Percentiles rank a stretch among this genome's conserved stretches.
Conservation (phyloP, 2,888 invertebrate species). For the Drosophila niveifrons region DNA sequence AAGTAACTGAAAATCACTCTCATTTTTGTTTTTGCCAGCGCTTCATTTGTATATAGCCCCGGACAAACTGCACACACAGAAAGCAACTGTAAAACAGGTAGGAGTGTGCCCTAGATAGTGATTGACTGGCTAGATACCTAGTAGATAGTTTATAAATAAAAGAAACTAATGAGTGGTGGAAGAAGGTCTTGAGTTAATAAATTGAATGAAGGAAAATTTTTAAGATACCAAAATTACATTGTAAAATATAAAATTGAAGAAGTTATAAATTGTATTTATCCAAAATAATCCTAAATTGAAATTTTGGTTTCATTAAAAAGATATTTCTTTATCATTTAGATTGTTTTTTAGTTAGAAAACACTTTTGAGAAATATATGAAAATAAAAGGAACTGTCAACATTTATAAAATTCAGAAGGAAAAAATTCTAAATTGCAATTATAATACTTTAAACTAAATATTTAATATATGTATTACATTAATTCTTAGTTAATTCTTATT, state of each 20-base stretch:
- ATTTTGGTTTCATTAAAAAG: too few relatives aligned
- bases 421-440: too few relatives aligned
- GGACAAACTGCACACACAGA: constrained; percentile 43
- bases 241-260: background rate
- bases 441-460: too few relatives aligned
- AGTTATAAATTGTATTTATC: background rate
- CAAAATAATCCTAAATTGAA: background rate
- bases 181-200: too few relatives aligned
- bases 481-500: too few relatives aligned
- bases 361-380: too few relatives aligned
- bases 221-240: too few relatives aligned
- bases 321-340: too few relatives aligned
- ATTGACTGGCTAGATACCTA: constrained; percentile 3
- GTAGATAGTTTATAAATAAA: background rate
- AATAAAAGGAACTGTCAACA: too few relatives aligned
- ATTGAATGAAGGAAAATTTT: background rate
- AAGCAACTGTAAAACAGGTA: constrained; percentile 46
- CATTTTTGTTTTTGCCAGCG: constrained; percentile 61
- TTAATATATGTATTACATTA: too few relatives aligned
- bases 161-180: background rate
- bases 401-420: too few relatives aligned
- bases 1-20: constrained; percentile 62
- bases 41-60: constrained; percentile 64
- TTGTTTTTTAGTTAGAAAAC: too few relatives aligned
- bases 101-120: background rate